Evolutionary conservation across 2,113 vertebrate genomes (phyloP), one percentile per base, ranked within the genome.

Genomic region (Coracopsis vasa): DNA sequence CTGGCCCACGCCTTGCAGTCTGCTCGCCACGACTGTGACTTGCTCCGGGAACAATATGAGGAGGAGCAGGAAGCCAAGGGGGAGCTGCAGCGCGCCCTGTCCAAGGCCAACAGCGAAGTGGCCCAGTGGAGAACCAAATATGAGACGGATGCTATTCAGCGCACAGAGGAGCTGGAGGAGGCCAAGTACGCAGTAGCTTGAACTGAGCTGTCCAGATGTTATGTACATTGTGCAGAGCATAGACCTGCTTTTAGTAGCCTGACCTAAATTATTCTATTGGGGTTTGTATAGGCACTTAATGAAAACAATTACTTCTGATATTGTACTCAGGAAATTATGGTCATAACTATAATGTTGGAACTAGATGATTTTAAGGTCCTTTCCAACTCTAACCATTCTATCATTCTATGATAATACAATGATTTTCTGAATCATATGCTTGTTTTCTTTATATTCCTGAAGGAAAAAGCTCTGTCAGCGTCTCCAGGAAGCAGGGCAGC

Each of bases 91-190:
- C 28, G 94, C 0, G 83, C 88, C n/a, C 51, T 95, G 91, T 95
- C 94, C 83, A 95, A 95, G 79, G 94, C 94, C 83, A 95, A 93
- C 16, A 17, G 79, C 0, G 94, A 95, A 51, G 94, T 95, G 91
- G 87, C 94, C 51, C 91, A 95, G 41, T 95, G 94, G 94, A 95
- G 95, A 92, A 85, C 87, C 48, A 96, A 92, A 91, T 96, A 95
- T 0, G 86, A 96, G 92, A 92, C 4, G 1, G 92, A 96, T 0
- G 98, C 98, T 9, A 98, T 99, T 94, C 98, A 99, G 97, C 98
- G 97, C 84, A 99, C 97, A 0, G 98, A 99, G 90, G 99, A 99
- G 93, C 98, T 99, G 64, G 99, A 99, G 95, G 99, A 99, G 18
- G 98, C 98, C 81, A 99, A 99, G 99, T 99, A 97, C 0, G 92